A percentile compares a stretch with the other conserved stretches of the same genome.
These are phyloP conservation scores for Epizoanthus scotinus DNA, from an alignment of 92 coral and sea anemone species.

Conservation along the genomic window DNA sequence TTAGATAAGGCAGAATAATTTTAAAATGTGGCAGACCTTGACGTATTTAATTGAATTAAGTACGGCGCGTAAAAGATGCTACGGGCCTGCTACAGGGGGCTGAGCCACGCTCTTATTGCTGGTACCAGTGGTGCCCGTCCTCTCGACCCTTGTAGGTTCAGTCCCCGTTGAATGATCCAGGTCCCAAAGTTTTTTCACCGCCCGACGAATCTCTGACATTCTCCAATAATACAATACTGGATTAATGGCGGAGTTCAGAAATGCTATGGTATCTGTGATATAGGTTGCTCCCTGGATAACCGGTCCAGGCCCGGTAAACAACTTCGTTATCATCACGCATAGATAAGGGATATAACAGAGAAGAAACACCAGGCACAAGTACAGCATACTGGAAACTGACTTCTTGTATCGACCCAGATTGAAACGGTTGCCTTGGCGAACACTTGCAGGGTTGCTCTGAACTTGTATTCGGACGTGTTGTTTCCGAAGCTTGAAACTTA, in stretches of 20 bases:
- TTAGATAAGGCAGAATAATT: no score
- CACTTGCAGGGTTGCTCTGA: neutral
- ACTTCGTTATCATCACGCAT: conserved; percentile 25
- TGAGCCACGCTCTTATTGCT: no score
- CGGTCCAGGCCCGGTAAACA: conserved; percentile 18
- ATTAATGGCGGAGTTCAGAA: conserved; percentile 14
- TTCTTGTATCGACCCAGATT: conserved; percentile 22
- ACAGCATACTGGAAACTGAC: conserved; percentile 24
- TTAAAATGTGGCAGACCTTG: no score
- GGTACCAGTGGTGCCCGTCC: no score
- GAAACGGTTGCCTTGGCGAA: neutral
- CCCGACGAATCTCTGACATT: conserved; percentile 18
- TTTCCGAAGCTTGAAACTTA: conserved; percentile 1
- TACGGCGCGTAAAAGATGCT: no score
- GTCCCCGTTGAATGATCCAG: neutral
- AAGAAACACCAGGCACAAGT: conserved; percentile 19
- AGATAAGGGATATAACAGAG: conserved; percentile 29
- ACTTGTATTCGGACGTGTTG: neutral
- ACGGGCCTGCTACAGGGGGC: no score
- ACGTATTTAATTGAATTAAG: no score
- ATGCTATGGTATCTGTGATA: conserved; percentile 22
- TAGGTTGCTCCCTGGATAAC: conserved; percentile 37
- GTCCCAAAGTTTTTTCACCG: neutral
- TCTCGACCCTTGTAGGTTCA: neutral
- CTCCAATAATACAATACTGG: conserved; percentile 26